These are phyloP conservation scores for Vandiemenella viatica DNA, from an alignment of 2,888 invertebrate species.

Conservation along the genomic window DNA sequence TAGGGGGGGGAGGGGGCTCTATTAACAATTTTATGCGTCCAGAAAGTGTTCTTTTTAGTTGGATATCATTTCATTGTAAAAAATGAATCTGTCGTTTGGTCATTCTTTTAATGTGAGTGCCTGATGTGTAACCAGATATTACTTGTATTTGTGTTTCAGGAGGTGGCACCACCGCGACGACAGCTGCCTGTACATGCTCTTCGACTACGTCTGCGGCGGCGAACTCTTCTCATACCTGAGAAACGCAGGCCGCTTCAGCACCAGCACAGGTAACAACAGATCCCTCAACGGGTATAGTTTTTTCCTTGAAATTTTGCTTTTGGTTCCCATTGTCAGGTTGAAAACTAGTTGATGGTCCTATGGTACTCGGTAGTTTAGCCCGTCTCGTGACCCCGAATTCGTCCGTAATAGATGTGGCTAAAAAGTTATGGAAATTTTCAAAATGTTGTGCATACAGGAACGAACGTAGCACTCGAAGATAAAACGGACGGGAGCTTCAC, in stretches of 20 bases:
- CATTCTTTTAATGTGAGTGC: neutral
- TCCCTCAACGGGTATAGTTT: too few species aligned
- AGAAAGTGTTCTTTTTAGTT: neutral
- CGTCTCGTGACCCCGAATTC: too few species aligned
- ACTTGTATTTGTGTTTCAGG: constrained; percentile 35
- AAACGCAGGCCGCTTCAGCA: constrained; percentile 78
- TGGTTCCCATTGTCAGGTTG: neutral
- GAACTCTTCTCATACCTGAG: constrained; percentile 92
- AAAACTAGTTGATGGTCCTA: neutral
- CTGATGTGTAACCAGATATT: neutral
- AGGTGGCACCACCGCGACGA: constrained; percentile 85
- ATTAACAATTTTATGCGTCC: neutral
- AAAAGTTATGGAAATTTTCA: too few species aligned
- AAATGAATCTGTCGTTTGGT: constrained; percentile 21
- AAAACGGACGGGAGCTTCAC: too few species aligned
- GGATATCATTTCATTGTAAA: neutral
- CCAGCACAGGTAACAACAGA: constrained; percentile 60
- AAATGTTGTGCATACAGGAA: too few species aligned
- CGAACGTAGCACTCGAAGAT: too few species aligned
- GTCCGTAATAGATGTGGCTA: too few species aligned
- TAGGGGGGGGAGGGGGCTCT: too few species aligned
- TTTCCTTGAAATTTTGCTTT: neutral
- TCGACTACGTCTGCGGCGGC: constrained; percentile 93
- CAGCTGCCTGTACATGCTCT: constrained; percentile 86
- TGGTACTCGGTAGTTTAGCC: too few species aligned